Base-by-base conservation (phyloP, 2,113 vertebrate species). In the Myanophis thanlyinensis region DNA sequence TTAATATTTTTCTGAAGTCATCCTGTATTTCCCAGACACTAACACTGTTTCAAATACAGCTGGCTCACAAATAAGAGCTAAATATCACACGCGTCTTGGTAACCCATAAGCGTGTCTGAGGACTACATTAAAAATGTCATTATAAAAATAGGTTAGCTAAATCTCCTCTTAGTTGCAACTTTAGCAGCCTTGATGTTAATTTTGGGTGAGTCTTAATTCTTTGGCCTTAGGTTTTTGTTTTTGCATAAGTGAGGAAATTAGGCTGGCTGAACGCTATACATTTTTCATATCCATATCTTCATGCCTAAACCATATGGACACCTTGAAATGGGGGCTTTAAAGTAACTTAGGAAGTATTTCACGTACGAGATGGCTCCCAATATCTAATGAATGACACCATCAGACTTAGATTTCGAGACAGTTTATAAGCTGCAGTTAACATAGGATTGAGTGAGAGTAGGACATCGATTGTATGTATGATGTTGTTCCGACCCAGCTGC, bases 1-100 rank as follows among this genome's bases (percentile, higher is more conserved):
- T 98, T 98, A 98, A 98, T 98, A 98, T 98, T 97, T 97, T 97
- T 95, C 96, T 95, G 95, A 91, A 94, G 96, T 98, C 97, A 98
- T 97, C 96, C 95, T 95, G 97, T 97, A 97, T 98, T 98, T 97
- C 96, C 46, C 97, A 95, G 95, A 97, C 97, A 97, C 98, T 97
- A 98, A 97, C 95, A 97, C 97, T 97, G 97, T 98, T 98, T 98
- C 97, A 97, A 97, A 97, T 96, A 96, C 93, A 96, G 97, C 95
- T 96, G 93, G 94, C 94, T 96, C 95, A 96, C 94, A 97, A 97
- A 97, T 96, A 95, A 97, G 91, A 91, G 91, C 94, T 91, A 93
- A 92, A 94, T 95, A 94, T 92, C 94, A 93, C 86, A 93, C 89
- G 91, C 40, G 95, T 97, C 94, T 94, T 48, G 0, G 93, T 56